Evolutionary conservation across 2,888 invertebrate species (phyloP), one percentile per base, ranked within the genome.

Genomic region (Leptinotarsa peninsularis): DNA sequence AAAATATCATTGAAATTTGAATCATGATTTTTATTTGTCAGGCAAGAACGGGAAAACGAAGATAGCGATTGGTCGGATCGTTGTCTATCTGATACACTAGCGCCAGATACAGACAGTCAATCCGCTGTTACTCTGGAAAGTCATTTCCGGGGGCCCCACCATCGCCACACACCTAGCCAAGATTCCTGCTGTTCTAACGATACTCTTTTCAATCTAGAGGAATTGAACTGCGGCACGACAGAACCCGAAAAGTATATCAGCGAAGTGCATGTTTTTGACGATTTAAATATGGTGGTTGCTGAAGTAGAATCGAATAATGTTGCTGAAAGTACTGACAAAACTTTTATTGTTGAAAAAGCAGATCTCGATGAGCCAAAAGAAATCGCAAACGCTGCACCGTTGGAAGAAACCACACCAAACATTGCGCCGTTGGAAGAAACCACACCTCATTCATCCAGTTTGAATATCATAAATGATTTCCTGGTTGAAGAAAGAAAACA

Each of bases 141-240:
- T 63, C 90, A 90, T 7, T 75, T 81, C 49, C 84, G 83, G 49
- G 83, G 82, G 49, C 82, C 81, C 0, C 82, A 79, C 54, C 82
- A 87, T 74, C 80, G 85, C 18, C 87, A 88, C 77, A 91, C 92
- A 1, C 91, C 91, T 49, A 92, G 91, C 85, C 91, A 92, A 80
- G 92, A 91, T 83, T 92, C 92, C 4, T 92, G 92, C 89, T 92
- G 92, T 85, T 92, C 92, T 33, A 92, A 92, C 84, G 92, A 92
- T 81, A 92, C 92, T 0, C 86, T 92, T 3, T 92, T 92, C 84
- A 92, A 92, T 82, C 90, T 92, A 50, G 92, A 92, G 83, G 92
- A 92, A 78, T 81, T 88, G 67, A 85, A 85, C 33, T 84, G 78
- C 75, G 85, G 76, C 27, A 78, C 80, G 17, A 81, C 78, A 67